Conservation (phyloP, 2,797 vertebrate genomes). For the Hemitrygon akajei region DNA sequence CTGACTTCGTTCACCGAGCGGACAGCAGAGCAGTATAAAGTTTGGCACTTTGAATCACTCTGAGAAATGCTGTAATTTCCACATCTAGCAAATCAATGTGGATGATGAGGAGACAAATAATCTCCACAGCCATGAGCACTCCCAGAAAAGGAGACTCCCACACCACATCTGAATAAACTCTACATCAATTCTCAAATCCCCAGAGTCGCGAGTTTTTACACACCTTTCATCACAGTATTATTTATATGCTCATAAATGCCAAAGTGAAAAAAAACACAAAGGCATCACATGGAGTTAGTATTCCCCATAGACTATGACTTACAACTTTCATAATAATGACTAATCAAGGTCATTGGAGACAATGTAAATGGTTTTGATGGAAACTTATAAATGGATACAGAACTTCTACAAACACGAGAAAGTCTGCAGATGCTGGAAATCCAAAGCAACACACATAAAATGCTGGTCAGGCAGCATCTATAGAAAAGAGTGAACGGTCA, state of each 20-base stretch:
- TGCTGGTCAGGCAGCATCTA: too few relatives aligned
- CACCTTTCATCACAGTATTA: slow-evolving; percentile 21
- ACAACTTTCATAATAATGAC: slow-evolving; percentile 2
- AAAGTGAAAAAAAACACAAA: slow-evolving; percentile 5
- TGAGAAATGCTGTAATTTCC: not conserved
- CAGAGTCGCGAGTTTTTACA: slow-evolving; percentile 21
- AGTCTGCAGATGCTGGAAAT: too few relatives aligned
- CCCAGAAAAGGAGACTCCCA: not conserved
- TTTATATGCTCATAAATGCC: slow-evolving; percentile 35
- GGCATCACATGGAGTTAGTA: not conserved
- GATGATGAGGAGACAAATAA: not conserved
- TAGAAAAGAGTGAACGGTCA: too few relatives aligned
- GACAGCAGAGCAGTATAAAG: not conserved
- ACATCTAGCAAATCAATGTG: not conserved
- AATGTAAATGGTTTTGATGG: not conserved
- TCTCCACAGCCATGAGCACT: not conserved
- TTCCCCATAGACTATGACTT: not conserved
- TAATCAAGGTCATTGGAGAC: not conserved
- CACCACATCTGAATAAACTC: slow-evolving; percentile 18
- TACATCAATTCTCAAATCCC: not conserved
- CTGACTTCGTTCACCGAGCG: not conserved
- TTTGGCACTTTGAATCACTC: not conserved
- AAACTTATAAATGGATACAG: not conserved
- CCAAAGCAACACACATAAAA: too few relatives aligned
- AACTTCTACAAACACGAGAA: not conserved